Base-by-base conservation (phyloP, 2,113 vertebrate species). In the Pelobates fuscus region DNA sequence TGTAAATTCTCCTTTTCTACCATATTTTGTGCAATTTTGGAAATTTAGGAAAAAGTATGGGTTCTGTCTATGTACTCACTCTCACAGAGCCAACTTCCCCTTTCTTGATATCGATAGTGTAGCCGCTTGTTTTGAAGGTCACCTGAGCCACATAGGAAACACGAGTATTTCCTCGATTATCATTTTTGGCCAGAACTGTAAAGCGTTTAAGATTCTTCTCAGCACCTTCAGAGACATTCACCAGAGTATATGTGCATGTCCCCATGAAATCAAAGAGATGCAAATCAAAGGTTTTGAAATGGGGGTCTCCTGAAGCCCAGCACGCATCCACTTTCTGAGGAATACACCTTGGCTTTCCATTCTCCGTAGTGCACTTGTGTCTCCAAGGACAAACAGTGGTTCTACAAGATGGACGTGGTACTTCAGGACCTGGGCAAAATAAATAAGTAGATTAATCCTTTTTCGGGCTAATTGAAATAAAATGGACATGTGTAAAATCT, bases 251-350 rank as follows among this genome's bases (percentile, higher is more conserved):
- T 8, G 91, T 88, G 76, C 94, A 96, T 1, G 93, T 93, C 32
- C 94, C 94, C 94, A 95, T 95, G 84, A 94, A 94, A 77, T 84
- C 88, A 23, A 86, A 94, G 79, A 66, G 89, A 26, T 76, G 89
- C 37, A 88, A 88, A 21, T 96, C 94, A 52, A 95, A 96, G 0
- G 92, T 95, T 71, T 77, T 88, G 71, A 94, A 95, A 61, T 95
- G 94, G 5, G 94, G 93, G 80, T 95, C 94, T 29, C 94, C 94
- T 18, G 87, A 90, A n/a, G 92, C 85, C 7, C 89, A 84, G 64
- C 94, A 96, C 61, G 89, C 85, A 52, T 90, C 86, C 0, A 71
- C 6, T 2, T 88, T 78, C 17, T 83, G n/a, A 0, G 82, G 54
- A 23, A 87, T 29, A 4, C 94, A 95, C 15, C 29, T 78, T 44